Conservation (phyloP, 2,797 vertebrate genomes). For the Pipistrellus nathusii region DNA sequence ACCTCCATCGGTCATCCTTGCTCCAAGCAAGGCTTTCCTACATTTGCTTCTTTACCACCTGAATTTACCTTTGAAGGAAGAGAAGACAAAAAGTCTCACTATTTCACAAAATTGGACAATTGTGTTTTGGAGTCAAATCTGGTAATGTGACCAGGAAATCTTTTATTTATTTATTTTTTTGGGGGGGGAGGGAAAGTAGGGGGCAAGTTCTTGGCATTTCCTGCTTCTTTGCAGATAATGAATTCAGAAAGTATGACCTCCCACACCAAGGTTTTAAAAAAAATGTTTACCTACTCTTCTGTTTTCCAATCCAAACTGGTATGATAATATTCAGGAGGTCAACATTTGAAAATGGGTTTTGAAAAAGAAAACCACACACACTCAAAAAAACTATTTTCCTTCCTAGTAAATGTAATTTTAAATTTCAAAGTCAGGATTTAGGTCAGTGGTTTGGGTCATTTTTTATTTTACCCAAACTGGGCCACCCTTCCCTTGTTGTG, state of each 20-base stretch:
- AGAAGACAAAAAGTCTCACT: conserved; percentile 10
- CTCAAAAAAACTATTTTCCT: conserved; percentile 82
- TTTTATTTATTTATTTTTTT: neutral
- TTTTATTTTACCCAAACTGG: conserved; percentile 84
- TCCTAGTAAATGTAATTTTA: conserved; percentile 85
- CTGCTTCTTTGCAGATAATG: conserved; percentile 78
- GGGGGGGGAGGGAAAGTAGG: too few relatives aligned
- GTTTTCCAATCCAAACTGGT: conserved; percentile 83
- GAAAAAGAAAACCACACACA: conserved; percentile 84
- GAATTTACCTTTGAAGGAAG: conserved; percentile 39
- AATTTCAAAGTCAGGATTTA: conserved; percentile 85
- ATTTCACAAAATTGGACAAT: conserved; percentile 54
- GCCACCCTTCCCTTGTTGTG: conserved; percentile 81
- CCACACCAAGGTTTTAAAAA: conserved; percentile 48
- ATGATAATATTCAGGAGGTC: conserved; percentile 83
- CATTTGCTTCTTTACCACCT: neutral
- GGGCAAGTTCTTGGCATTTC: conserved; percentile 64
- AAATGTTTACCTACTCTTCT: conserved; percentile 81
- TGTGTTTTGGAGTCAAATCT: conserved; percentile 66
- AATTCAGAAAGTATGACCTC: conserved; percentile 80
- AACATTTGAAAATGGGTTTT: conserved; percentile 84
- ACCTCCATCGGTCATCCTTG: neutral
- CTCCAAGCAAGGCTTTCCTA: neutral
- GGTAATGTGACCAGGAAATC: conserved; percentile 61
- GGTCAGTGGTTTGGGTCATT: conserved; percentile 86